Evolutionary conservation across 2,113 vertebrate genomes (phyloP).

Genomic region (Phyllostomus discolor): DNA sequence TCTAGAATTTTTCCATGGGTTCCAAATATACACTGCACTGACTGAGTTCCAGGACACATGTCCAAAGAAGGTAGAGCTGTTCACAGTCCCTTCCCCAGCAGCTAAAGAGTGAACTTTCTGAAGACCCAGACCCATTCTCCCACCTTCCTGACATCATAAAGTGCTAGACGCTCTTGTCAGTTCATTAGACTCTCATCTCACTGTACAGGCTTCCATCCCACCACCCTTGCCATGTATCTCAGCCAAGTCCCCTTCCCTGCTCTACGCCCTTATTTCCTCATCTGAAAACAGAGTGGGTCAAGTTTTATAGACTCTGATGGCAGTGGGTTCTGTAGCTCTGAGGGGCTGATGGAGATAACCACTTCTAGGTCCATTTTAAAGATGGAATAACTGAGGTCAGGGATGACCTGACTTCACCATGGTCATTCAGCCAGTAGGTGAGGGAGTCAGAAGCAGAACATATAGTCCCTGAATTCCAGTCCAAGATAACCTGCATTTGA

Average conservation of each 20-base stretch:
- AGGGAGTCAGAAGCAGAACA: not conserved
- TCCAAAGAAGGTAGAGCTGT: no score
- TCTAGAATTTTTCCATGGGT: not conserved
- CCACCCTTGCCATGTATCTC: fast-evolving
- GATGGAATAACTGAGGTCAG: not conserved
- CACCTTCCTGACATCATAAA: not conserved
- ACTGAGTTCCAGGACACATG: not conserved
- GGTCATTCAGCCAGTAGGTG: not conserved
- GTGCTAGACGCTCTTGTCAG: not conserved
- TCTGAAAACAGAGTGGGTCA: not conserved
- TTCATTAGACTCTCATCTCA: no score
- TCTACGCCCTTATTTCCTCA: not conserved
- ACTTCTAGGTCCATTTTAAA: not conserved
- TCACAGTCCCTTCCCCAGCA: not conserved
- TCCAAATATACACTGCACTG: not conserved
- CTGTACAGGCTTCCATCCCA: no score
- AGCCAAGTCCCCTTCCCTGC: not conserved
- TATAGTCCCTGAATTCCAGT: not conserved
- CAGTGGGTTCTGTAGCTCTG: not conserved
- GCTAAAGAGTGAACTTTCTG: not conserved
- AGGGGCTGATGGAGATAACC: not conserved
- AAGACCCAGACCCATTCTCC: not conserved
- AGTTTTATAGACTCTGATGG: not conserved
- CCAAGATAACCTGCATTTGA: not conserved
- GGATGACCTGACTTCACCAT: not conserved